Base-by-base conservation (phyloP, 1,140 invertebrate species). In the Bombyx mandarina region DNA sequence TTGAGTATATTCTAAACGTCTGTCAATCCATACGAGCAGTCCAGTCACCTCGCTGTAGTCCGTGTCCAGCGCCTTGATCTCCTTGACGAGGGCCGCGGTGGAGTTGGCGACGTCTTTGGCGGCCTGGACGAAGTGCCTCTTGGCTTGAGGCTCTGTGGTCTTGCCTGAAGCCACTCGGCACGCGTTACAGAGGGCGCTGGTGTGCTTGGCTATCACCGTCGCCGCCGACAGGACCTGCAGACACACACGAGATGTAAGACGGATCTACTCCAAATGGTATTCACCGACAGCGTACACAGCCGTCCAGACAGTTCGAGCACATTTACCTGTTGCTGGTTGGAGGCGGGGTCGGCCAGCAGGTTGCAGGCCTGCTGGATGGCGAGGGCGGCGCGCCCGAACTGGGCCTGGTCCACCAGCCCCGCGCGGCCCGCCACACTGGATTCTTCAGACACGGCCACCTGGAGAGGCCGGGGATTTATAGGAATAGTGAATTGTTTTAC, bases 41-140 rank as follows among this genome's bases (percentile, higher is more conserved):
- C 7, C 3, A 5, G 9, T 12, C 18, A 91, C 89, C 43, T 94
- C 92, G 5, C 90, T 92, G 69, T 96, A 97, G 77, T 97, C 93
- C 52, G 92, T 90, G 84, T 99, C 97, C 12, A 98, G 87, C 1
- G 93, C 92, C 88, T 99, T 99, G 61, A 99, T 99, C 76, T 97
- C 95, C 82, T 97, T 97, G 1, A 99, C 98, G 6, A 99, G 89
- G 66, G 92, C 92, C 0, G 97, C 96, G 3, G 98, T 99, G 4
- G 96, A 96, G 84, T 98, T 98, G 22, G 98, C 98, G 1, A 99
- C 97, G 77, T 99, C 96, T 80, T 98, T 98, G 35, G 98, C 98
- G 60, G 96, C 95, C 77, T 99, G 97, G 12, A 99, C 97, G 84
- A 99, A 99, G 77, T 99, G 97, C 61, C 97, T 88, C 84, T 99